These are phyloP conservation scores for Malacoraja senta DNA, from an alignment of 2,797 vertebrate genomes.

Conservation along the genomic window DNA sequence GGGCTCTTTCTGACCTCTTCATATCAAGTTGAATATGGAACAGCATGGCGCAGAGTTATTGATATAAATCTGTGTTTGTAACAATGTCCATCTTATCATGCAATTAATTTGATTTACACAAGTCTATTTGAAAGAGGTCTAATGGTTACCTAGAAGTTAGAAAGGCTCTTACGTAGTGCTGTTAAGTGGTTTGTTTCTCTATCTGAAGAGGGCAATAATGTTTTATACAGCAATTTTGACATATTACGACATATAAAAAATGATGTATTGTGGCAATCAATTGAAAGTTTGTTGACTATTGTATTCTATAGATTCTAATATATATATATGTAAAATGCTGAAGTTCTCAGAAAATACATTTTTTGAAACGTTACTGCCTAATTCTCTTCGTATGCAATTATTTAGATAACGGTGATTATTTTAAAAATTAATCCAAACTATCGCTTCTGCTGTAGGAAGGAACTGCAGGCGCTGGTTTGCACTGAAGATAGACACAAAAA, in stretches of 20 bases:
- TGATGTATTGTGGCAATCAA: neutral
- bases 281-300: neutral
- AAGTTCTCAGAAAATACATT: neutral
- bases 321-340: neutral
- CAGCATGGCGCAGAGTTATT: neutral
- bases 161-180: too few relatives aligned
- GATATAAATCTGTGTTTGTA: neutral
- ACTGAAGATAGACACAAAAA: too few relatives aligned
- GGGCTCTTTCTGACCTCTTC: neutral
- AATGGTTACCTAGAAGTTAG: too few relatives aligned
- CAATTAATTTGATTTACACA: neutral
- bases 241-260: too few relatives aligned
- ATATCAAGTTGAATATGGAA: neutral
- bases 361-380: neutral
- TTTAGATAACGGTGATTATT: neutral
- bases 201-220: neutral
- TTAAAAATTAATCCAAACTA: neutral
- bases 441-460: too few relatives aligned
- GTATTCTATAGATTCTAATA: neutral
- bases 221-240: neutral
- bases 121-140: too few relatives aligned
- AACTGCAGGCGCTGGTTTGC: too few relatives aligned
- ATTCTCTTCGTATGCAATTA: neutral
- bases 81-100: neutral
- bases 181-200: neutral